Evolutionary conservation across 2,113 vertebrate genomes (phyloP).

Genomic region (Oryzias javanicus): DNA sequence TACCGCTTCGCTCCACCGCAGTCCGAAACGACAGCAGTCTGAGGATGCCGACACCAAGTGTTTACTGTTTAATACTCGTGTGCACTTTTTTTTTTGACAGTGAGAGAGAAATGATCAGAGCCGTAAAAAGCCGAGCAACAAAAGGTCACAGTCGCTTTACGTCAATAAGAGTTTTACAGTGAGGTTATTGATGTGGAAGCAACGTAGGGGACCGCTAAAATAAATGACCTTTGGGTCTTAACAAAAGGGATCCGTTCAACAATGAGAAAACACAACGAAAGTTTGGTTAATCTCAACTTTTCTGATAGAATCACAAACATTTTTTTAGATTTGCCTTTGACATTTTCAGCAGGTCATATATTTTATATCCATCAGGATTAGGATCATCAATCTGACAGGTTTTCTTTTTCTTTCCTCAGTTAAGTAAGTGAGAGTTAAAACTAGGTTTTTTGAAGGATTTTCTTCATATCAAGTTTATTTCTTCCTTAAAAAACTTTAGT

Average conservation of each 20-base stretch:
- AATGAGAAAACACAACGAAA: background rate
- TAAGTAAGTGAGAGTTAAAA: too few relatives aligned
- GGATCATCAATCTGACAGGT: too few relatives aligned
- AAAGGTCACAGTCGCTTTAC: constrained; percentile 41
- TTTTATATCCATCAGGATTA: too few relatives aligned
- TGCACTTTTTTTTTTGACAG: constrained; percentile 1
- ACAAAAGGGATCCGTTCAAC: constrained; percentile 17
- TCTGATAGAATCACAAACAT: background rate
- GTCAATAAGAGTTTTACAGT: constrained; percentile 37
- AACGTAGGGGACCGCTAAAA: constrained; percentile 20
- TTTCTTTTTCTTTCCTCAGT: too few relatives aligned
- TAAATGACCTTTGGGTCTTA: constrained; percentile 30
- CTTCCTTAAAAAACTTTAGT: too few relatives aligned
- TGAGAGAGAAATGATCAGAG: constrained; percentile 20
- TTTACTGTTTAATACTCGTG: background rate
- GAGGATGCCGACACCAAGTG: constrained; percentile 17
- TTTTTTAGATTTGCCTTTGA: background rate
- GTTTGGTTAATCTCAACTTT: constrained; percentile 7
- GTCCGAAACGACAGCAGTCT: constrained; percentile 25
- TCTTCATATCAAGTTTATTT: too few relatives aligned
- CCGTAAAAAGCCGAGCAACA: constrained; percentile 17
- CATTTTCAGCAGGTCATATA: too few relatives aligned
- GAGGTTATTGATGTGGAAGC: constrained; percentile 24
- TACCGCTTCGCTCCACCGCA: background rate
- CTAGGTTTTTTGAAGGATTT: too few relatives aligned